Conservation (phyloP, 2,797 vertebrate genomes). For the Thamnophis elegans region DNA sequence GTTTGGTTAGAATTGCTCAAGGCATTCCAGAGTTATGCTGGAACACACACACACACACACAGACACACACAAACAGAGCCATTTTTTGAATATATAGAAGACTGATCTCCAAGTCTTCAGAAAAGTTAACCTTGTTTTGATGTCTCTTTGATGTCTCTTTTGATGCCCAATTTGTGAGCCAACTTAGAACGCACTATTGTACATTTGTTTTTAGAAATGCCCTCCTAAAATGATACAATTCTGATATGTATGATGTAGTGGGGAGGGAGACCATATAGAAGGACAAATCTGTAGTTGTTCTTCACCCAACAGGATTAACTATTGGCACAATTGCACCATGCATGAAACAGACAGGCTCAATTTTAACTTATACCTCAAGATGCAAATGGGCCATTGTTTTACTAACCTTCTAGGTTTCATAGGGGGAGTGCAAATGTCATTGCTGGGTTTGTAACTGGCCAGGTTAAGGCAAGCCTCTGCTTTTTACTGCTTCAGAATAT, state of each 20-base stretch:
- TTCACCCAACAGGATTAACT: neutral
- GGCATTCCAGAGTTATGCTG: no score
- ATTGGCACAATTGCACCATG: neutral
- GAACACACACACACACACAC: no score
- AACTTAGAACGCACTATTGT: neutral
- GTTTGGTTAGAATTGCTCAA: no score
- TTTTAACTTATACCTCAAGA: neutral
- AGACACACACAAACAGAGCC: no score
- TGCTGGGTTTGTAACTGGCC: neutral
- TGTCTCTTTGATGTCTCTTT: no score
- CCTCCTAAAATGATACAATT: neutral
- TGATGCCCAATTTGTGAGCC: neutral
- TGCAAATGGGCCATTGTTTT: neutral
- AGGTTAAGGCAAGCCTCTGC: neutral
- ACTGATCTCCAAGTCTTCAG: neutral
- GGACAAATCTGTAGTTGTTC: neutral
- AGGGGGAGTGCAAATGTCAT: neutral
- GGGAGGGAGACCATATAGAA: neutral
- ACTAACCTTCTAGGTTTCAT: neutral
- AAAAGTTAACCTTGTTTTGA: neutral
- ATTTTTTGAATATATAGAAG: no score
- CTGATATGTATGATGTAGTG: neutral
- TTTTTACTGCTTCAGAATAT: neutral
- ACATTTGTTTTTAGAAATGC: neutral
- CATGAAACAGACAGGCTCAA: neutral